Conservation (phyloP, 2,797 vertebrate genomes). For the Pelodytes ibericus region DNA sequence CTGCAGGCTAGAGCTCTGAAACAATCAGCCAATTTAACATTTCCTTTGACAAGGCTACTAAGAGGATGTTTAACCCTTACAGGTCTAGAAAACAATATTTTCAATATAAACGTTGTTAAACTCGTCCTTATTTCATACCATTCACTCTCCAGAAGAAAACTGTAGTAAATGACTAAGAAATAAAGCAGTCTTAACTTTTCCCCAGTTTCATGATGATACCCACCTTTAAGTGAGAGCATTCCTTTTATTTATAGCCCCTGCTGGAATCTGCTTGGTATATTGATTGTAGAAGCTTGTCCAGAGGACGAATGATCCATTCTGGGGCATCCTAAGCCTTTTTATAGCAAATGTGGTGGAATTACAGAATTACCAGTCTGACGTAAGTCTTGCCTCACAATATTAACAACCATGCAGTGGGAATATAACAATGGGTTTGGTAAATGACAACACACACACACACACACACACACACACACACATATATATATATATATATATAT, state of each 20-base stretch:
- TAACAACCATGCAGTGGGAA: no score
- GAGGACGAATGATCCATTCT: conserved; percentile 17
- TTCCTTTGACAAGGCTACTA: not conserved
- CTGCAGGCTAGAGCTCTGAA: no score
- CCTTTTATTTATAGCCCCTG: not conserved
- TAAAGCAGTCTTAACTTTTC: not conserved
- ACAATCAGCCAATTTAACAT: not conserved
- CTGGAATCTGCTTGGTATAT: not conserved
- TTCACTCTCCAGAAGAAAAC: not conserved
- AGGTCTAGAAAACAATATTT: not conserved
- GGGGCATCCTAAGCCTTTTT: conserved; percentile 4
- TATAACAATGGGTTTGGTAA: no score
- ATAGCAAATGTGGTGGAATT: conserved; percentile 44
- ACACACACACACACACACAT: no score
- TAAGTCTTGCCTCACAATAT: conserved; percentile 19
- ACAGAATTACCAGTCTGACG: conserved; percentile 39
- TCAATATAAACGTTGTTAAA: no score
- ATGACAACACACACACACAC: no score
- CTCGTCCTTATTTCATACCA: no score
- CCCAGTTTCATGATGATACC: not conserved
- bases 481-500: no score
- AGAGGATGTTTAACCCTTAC: not conserved
- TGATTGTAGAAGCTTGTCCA: conserved; percentile 4
- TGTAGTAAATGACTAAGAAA: not conserved
- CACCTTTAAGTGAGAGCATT: conserved; percentile 23